Evolutionary conservation across 2,888 invertebrate species (phyloP), one percentile per base, ranked within the genome.

Genomic region (Phyllotreta cruciferae): DNA sequence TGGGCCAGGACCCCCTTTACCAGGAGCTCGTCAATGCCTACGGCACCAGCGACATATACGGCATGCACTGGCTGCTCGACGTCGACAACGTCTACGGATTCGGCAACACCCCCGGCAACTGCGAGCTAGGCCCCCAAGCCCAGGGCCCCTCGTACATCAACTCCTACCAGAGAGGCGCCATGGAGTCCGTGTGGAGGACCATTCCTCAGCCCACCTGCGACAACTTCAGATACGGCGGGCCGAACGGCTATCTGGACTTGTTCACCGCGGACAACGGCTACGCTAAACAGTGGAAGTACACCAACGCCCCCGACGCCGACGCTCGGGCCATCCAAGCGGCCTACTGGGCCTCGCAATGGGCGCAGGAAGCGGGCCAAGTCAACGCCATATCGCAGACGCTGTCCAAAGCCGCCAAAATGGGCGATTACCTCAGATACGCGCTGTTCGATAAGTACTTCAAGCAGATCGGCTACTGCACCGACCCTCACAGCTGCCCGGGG

Each of bases 401-500:
- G 4, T 6, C 60, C 24, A 73, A 73, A 61, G 72, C 70, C 6
- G 56, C 68, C 35, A 73, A 72, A 62, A 65, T 73, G 67, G 73
- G 73, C 35, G 73, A 73, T 47, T 73, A 71, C 60, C 53, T 73
- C 39, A 37, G 70, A 41, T 73, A 73, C 62, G 44, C 72, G 42
- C 13, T 73, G 42, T 73, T 67, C 50, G 73, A 73, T 64, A 73
- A 73, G 64, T 73, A 73, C 55, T 73, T 72, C 60, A 72, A 72
- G 63, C 69, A 69, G 58, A 63, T 73, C 56, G 73, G 73, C 37
- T 66, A 70, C 60, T 73, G 73, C 53, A 60, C 68, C 11, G 64
- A 67, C 4, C 67, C 68, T 36, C 45, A 60, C 42, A 55, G 44
- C 34, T 73, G 73, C 44, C 65, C 52, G 6, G 72, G 66, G 9